Percentiles rank a stretch among this genome's conserved stretches.
Conservation (phyloP, 2,797 vertebrate species). For the Propithecus deckenii region DNA sequence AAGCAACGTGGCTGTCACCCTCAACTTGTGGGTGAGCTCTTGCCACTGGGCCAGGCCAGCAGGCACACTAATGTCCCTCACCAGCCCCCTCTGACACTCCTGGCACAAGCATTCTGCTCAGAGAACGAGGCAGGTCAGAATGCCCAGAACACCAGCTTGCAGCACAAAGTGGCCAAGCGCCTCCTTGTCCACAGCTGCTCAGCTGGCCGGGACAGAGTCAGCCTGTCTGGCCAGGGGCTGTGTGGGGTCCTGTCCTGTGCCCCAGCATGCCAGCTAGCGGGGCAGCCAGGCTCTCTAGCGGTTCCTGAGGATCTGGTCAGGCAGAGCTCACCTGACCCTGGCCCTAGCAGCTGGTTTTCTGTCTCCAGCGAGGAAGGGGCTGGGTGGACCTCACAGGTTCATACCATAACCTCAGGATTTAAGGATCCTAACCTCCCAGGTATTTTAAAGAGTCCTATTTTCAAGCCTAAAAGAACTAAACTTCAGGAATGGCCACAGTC, state of each 20-base stretch:
- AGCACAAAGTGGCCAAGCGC: fast-evolving
- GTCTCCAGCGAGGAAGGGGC: background rate
- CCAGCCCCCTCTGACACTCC: background rate
- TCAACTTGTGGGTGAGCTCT: background rate
- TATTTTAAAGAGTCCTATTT: background rate
- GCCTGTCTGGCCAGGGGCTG: fast-evolving
- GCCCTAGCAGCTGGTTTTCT: background rate
- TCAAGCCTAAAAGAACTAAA: slow-evolving; percentile 9
- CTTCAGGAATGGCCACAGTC: background rate
- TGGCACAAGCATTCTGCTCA: background rate
- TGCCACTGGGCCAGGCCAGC: background rate
- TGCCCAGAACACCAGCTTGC: background rate
- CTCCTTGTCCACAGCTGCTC: background rate
- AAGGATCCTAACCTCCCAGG: background rate
- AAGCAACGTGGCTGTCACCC: fast-evolving
- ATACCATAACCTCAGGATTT: background rate
- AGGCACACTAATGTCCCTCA: background rate
- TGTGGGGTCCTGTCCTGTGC: background rate
- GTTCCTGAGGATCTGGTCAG: background rate
- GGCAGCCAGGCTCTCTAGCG: background rate
- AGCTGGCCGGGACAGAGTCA: background rate
- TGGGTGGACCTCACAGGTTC: background rate
- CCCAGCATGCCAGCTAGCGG: background rate
- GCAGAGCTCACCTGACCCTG: background rate
- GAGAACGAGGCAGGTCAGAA: background rate